Evolutionary conservation across 2,888 invertebrate genomes (phyloP), one percentile per base, ranked within the genome.

Genomic region (Leptopilina drosophilae): DNA sequence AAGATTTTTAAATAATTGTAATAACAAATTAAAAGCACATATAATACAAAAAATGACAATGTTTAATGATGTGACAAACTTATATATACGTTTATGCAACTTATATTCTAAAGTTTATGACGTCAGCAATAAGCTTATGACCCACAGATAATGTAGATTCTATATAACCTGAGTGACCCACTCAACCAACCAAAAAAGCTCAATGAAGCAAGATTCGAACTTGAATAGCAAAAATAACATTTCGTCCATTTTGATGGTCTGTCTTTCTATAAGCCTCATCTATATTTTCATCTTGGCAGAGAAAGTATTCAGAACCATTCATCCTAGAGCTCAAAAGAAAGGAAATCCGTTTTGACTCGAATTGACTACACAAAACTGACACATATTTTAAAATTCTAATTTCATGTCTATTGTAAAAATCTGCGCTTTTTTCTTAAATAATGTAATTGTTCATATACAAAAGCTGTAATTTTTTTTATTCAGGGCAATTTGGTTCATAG

Each of bases 131-230:
- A 62, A 76, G 69, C 76, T 65, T 59, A 76, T 46, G 79, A 79
- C 53, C 64, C 69, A 76, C 62, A 77, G 79, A 79, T 81, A 81
- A 79, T 76, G 59, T 49, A 26, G 76, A 78, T 33, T 56, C 56
- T 56, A 56, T 33, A 33, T 56, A 73, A 56, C 33, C 11, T 73
- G 56, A 73, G 56, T 73, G 40, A 56, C 56, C 33, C 56, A 56
- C 69, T 73, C 56, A 33, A 56, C n/a, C 73, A 56, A 73, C 33
- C 49, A 53, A 69, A 73, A 56, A 14, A 73, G 56, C 56, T 73
- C 56, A 40, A 40, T 73, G 73, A 73, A 73, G 73, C 73, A 33
- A n/a, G 9, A 9, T 14, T 56, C 33, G 20, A 49, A 12, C 69
- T 49, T 69, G 56, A 73, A 73, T 56, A 73, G 56, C 40, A 73